Evolutionary conservation across 1,140 invertebrate genomes (phyloP).

Genomic region (Hormaphis cornu): DNA sequence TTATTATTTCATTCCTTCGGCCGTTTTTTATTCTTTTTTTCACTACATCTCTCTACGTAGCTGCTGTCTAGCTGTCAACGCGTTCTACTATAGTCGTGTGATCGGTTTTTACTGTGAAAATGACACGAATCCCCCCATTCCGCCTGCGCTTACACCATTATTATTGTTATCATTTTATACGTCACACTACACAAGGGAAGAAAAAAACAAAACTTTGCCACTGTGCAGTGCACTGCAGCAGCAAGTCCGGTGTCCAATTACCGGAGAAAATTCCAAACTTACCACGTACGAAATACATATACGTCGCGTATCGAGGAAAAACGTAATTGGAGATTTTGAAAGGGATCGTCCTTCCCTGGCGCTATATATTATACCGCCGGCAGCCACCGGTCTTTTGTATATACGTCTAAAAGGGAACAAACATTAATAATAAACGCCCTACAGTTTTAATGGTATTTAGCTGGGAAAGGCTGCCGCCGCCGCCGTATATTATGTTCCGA

Average conservation of each 20-base stretch:
- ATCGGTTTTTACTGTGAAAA: constrained; percentile 3
- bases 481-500: too few species aligned
- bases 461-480: neutral
- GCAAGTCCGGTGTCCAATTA: constrained; percentile 22
- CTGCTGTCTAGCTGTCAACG: neutral
- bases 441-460: constrained; percentile 30
- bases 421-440: constrained; percentile 31
- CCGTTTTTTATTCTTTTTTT: neutral
- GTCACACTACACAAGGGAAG: too few species aligned
- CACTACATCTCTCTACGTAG: neutral
- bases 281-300: neutral
- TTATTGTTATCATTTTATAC: constrained; percentile 3
- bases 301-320: constrained; percentile 7
- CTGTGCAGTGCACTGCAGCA: neutral
- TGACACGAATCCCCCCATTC: neutral
- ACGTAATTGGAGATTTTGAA: constrained; percentile 32
- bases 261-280: constrained; percentile 28
- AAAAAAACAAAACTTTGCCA: constrained; percentile 11
- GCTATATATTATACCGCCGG: constrained; percentile 8
- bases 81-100: too few species aligned
- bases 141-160: neutral
- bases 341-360: constrained; percentile 2
- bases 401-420: constrained; percentile 24
- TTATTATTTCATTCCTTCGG: neutral
- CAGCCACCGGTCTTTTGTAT: neutral